Percentiles rank a stretch among this genome's conserved stretches.
phyloP scores from a whole-genome alignment of 2,797 vertebrate species.

The Thaleichthys pacificus region DNA sequence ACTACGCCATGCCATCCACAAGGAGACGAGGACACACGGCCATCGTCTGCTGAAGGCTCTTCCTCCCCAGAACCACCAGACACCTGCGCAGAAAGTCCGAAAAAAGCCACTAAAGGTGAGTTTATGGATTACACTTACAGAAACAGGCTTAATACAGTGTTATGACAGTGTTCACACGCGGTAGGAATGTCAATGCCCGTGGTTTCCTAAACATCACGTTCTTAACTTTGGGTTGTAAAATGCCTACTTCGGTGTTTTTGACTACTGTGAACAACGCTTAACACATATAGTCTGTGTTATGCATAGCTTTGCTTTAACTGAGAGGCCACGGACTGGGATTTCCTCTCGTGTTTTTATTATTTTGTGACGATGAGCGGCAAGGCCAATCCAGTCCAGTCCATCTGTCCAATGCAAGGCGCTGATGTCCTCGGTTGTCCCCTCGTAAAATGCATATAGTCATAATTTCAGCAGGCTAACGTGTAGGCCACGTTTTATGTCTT shows the following conservation, averaged over 20 bases:
- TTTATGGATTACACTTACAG: conserved; percentile 32
- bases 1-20: conserved; percentile 72
- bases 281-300: not conserved
- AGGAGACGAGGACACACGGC: conserved; percentile 84
- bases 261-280: not conserved
- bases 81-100: conserved; percentile 82
- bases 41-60: conserved; percentile 84
- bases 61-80: conserved; percentile 90
- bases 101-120: conserved; percentile 91
- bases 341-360: conserved; percentile 21
- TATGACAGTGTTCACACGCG: conserved; percentile 2
- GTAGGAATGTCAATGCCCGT: not conserved
- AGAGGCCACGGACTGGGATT: not conserved
- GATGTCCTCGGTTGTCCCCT: conserved; percentile 28
- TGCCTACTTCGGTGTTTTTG: not conserved
- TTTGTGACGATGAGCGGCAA: conserved; percentile 30
- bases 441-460: conserved; percentile 31
- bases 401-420: conserved; percentile 21
- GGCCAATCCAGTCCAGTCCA: conserved; percentile 10
- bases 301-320: conserved; percentile 7
- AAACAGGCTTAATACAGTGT: not conserved
- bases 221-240: conserved; percentile 4
- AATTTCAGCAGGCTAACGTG: conserved; percentile 29
- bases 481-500: conserved; percentile 40
- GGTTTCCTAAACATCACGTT: not conserved